Base-by-base conservation (phyloP, 2,797 vertebrate species). In the Choloepus didactylus region DNA sequence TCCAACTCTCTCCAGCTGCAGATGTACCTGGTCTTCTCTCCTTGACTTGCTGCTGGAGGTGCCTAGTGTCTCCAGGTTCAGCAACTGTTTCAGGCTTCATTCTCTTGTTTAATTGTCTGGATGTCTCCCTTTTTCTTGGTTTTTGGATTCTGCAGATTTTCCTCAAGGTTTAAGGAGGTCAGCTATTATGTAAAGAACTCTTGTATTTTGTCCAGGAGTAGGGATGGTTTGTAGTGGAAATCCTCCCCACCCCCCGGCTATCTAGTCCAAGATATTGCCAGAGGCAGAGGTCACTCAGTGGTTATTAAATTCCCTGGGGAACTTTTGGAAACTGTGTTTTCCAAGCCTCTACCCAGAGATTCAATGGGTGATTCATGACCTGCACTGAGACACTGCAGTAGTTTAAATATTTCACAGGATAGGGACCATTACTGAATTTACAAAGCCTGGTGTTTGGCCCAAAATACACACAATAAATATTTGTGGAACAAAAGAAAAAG, bases 401-500 rank as follows among this genome's bases (percentile, higher is more conserved):
- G 18, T 62, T 4, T 62, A 3, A 16, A 49, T 4, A 41, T 54
- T 25, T 11, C 59, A 11, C 46, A 9, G n/a, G 46, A 23, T 12
- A 75, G 21, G 4, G 93, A 9, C 62, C 60, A 80, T 29, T 12
- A 2, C 44, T 51, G 49, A 79, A 70, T 75, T 66, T 67, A 72
- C 23, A 96, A 93, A 72, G 21, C 59, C 9, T 27, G 14, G 18
- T n/a, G n/a, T n/a, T 35, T 29, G 18, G 62, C 19, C 75, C 69
- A n/a, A n/a, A 82, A 51, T 44, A 35, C 1, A 70, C 6, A 73
- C 27, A 31, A 0, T 60, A 72, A 38, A 81, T 69, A 73, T 54
- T 85, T 82, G n/a, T 16, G 44, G 15, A 51, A 81, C 92, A 80
- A 81, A 91, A 75, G 67, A 62, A 23, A 44, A 75, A 70, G n/a